Conservation (phyloP, 1,140 invertebrate species). For the Gonatopus flavifemur region DNA sequence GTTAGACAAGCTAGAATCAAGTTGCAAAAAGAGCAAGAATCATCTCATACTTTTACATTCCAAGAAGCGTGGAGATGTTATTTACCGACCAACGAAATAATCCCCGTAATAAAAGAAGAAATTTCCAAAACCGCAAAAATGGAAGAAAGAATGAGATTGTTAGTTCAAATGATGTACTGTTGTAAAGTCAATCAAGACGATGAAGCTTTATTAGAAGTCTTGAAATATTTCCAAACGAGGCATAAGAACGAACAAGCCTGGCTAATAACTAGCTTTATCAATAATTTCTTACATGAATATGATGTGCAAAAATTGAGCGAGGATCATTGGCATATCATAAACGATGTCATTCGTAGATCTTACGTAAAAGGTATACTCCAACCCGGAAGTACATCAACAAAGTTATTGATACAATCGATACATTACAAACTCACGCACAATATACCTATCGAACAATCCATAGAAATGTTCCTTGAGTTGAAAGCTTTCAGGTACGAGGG, state of each 20-base stretch:
- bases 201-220: slow-evolving; percentile 24
- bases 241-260: slow-evolving; percentile 37
- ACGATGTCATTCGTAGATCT: slow-evolving; percentile 22
- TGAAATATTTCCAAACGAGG: slow-evolving; percentile 31
- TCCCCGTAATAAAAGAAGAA: slow-evolving; percentile 29
- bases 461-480: slow-evolving; percentile 13
- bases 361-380: slow-evolving; percentile 17
- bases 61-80: slow-evolving; percentile 37
- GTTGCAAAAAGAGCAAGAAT: slow-evolving; percentile 8
- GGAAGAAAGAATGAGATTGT: slow-evolving; percentile 5
- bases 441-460: slow-evolving; percentile 15
- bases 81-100: slow-evolving; percentile 29
- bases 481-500: not conserved
- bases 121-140: slow-evolving; percentile 20
- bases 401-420: slow-evolving; percentile 13
- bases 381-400: accelerated
- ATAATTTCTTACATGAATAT: slow-evolving; percentile 13
- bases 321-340: slow-evolving; percentile 21
- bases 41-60: slow-evolving; percentile 1
- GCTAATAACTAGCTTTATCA: slow-evolving; percentile 16
- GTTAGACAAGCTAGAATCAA: slow-evolving; percentile 32
- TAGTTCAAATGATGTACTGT: slow-evolving; percentile 32
- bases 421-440: slow-evolving; percentile 20
- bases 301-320: slow-evolving; percentile 11
- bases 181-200: slow-evolving; percentile 42